Conservation (phyloP, 2,797 vertebrate genomes). For the Sebastes hopkinsi region DNA sequence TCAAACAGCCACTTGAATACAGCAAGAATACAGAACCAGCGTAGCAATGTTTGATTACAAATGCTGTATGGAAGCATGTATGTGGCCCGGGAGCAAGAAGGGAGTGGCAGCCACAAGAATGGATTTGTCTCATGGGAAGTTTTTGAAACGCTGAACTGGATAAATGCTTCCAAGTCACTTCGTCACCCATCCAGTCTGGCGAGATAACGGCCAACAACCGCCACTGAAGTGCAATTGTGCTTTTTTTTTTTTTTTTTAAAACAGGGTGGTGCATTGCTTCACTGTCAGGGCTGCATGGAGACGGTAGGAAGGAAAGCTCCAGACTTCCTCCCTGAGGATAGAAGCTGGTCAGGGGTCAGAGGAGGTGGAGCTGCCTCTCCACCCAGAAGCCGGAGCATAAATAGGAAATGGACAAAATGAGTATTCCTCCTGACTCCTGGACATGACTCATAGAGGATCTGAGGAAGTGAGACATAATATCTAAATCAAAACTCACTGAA, state of each 20-base stretch:
- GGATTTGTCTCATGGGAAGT: conserved; percentile 2
- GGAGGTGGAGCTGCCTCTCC: conserved; percentile 3
- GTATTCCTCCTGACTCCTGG: background rate
- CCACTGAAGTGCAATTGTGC: background rate
- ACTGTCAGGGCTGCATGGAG: background rate
- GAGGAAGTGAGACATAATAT: conserved; percentile 8
- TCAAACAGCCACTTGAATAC: background rate
- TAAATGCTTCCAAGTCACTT: background rate
- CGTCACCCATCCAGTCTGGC: conserved; percentile 55
- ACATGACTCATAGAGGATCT: conserved; percentile 18
- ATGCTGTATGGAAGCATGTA: background rate
- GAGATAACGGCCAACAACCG: conserved; percentile 35
- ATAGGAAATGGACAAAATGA: conserved; percentile 42
- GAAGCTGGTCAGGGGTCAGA: conserved; percentile 32
- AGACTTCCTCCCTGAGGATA: conserved; percentile 55
- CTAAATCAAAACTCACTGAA: background rate
- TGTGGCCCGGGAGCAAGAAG: background rate
- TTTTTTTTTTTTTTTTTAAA: background rate
- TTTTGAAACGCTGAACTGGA: background rate
- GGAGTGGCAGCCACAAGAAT: conserved; percentile 31
- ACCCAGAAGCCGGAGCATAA: conserved; percentile 25
- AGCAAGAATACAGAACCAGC: background rate
- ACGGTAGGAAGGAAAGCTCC: conserved; percentile 59
- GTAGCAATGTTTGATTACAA: background rate
- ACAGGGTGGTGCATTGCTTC: background rate